Percentiles rank a stretch among this genome's conserved stretches.
Conservation (phyloP, 2,113 vertebrate genomes). For the Macrotis lagotis region DNA sequence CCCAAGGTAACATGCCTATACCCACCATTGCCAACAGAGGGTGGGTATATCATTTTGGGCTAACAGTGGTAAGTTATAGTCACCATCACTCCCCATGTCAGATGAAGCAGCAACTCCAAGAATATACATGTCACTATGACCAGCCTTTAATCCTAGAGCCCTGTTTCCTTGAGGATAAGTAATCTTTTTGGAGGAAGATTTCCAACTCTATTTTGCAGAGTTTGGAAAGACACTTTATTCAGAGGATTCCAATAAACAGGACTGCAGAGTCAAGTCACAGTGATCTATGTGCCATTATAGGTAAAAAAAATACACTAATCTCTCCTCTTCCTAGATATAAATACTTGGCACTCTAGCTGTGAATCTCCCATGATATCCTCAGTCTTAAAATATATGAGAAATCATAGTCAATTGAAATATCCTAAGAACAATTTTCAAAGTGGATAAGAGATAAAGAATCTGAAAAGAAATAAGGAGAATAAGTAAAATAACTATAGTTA, state of each 20-base stretch:
- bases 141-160: not conserved
- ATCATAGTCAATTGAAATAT: not conserved
- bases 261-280: not conserved
- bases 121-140: not conserved
- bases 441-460: conserved; percentile 21
- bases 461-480: conserved; percentile 8
- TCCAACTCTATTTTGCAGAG: not conserved
- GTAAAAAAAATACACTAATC: not conserved
- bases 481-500: not conserved
- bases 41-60: not conserved
- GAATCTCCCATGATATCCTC: not conserved
- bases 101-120: not conserved
- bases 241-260: not conserved
- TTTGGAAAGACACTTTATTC: not conserved
- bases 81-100: not conserved
- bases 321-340: not conserved
- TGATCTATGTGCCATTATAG: not conserved
- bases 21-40: not conserved
- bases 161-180: not conserved
- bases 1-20: not conserved
- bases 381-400: not conserved
- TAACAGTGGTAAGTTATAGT: not conserved
- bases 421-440: not conserved
- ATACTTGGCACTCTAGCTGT: not conserved
- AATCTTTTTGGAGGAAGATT: not conserved